Base-by-base conservation (phyloP, 2,888 invertebrate species). In the Clitarchus hookeri region DNA sequence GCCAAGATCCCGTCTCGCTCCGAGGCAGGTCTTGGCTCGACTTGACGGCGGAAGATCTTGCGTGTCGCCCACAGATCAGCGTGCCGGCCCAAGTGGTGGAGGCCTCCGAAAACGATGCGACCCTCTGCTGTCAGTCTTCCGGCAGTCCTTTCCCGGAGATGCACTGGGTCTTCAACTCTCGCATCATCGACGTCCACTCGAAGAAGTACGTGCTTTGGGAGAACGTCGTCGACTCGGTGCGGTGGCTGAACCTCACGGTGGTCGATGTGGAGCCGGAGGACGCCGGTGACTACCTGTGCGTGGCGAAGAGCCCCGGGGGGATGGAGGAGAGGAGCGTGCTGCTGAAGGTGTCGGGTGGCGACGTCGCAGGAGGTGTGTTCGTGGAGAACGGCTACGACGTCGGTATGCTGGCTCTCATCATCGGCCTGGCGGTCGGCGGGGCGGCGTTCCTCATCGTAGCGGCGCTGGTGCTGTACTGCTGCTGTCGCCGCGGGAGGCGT, bases 281-380 rank as follows among this genome's bases (percentile, higher is more conserved):
- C 90, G 94, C 94, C 89, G 96, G 96, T 0, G 94, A 95, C 85
- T 96, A 96, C 90, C 93, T 94, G 83, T 98, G 98, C 90, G 94
- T 96, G 6, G 97, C 97, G 0, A 95, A 95, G 90, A 98, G 97
- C 91, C 93, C 94, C 0, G 98, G 96, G 0, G 98, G 97, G 0
- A 94, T 94, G 4, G 95, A 95, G 88, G 96, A 96, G 90, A 94
- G 94, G 83, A 96, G 96, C 90, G 92, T 97, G 23, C 95, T 95
- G 23, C 90, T 98, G 86, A 92, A 93, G 8, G 92, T 94, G 36
- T 16, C 26, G 16, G 36, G 36, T 13, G 83, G n/a, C 2, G 53
- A 26, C 12, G 27, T 8, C 19, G 48, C 19, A 9, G 90, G 92
- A 92, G 87, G 89, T 25, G 80, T 53, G 6, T 12, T 9, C 26